These are phyloP conservation scores for Mohoua ochrocephala DNA, from an alignment of 2,113 vertebrate genomes.

Conservation along the genomic window DNA sequence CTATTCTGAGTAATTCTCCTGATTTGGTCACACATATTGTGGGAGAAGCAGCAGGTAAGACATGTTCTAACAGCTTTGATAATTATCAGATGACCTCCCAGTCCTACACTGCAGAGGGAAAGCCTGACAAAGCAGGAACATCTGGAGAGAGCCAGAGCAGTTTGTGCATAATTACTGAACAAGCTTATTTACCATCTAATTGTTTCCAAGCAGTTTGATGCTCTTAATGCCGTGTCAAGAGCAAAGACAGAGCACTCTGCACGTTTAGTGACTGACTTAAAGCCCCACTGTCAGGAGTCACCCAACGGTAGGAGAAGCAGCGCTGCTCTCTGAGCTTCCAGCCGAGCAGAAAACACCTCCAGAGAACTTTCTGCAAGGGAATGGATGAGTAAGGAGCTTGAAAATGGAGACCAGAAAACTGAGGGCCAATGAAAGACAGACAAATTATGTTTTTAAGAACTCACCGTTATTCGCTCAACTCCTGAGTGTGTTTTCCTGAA, in stretches of 20 bases:
- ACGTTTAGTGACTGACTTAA: neutral
- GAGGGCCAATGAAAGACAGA: neutral
- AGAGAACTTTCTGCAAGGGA: neutral
- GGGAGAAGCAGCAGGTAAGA: neutral
- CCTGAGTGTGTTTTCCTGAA: neutral
- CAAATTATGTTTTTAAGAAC: neutral
- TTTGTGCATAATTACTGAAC: slow-evolving; percentile 1
- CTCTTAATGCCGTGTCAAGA: neutral
- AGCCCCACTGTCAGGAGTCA: neutral
- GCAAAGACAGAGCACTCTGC: neutral
- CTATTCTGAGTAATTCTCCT: neutral
- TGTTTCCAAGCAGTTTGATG: neutral
- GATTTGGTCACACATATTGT: neutral
- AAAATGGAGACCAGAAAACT: neutral
- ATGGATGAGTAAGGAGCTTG: neutral
- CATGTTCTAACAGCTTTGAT: neutral
- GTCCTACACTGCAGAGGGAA: neutral
- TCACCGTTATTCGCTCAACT: neutral
- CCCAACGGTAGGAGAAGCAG: rapidly evolving
- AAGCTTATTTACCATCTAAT: neutral
- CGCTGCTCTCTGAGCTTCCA: neutral
- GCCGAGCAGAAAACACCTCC: neutral
- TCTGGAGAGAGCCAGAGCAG: neutral
- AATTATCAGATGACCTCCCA: neutral
- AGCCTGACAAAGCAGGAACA: neutral